Base-by-base conservation (phyloP, 92 coral and sea anemone genomes). In the Epizoanthus rinbou region DNA sequence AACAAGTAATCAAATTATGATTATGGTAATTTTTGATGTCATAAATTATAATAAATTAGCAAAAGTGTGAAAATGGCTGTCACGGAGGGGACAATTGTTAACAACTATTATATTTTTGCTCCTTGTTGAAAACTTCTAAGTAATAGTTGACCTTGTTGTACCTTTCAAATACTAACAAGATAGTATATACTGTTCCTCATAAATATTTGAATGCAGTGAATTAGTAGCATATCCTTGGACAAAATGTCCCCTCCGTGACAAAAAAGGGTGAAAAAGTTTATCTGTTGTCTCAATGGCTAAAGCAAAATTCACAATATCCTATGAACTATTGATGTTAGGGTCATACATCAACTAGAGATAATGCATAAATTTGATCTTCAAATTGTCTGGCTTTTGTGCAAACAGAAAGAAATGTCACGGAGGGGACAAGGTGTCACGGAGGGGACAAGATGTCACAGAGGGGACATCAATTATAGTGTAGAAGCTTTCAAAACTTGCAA, bases 241-340 rank as follows among this genome's bases (percentile, higher is more conserved):
- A 59, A 73, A 73, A 73, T 73, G 78, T 47, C 76, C 76, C 76
- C 76, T 71, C 76, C 76, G 59, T 71, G 76, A 45, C 59, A 21
- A 71, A 43, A 71, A 19, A 71, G 23, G 76, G 76, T 35, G 10
- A 71, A 71, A 71, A 43, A 47, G 76, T 71, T 43, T 71, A 47
- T 71, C 60, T 53, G 15, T 47, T 19, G 19, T 35, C 57, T 71
- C 76, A 71, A 35, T 57, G 23, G 76, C 45, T 45, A 9, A 31
- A 71, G 52, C 21, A 71, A 52, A 71, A 71, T 41, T 23, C n/a
- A 28, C 21, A 23, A 50, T 73, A 52, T 73, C 78, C 25, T 73
- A 62, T 52, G 78, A 73, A 37, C 62, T 50, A 0, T 73, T 73
- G 35, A 41, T 1, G 53, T 25, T 53, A 73, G 22, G 79, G 22